A percentile compares a stretch with the other conserved stretches of the same genome.
These are phyloP conservation scores for Musca domestica DNA, from an alignment of 1,140 invertebrate species.

Conservation along the genomic window DNA sequence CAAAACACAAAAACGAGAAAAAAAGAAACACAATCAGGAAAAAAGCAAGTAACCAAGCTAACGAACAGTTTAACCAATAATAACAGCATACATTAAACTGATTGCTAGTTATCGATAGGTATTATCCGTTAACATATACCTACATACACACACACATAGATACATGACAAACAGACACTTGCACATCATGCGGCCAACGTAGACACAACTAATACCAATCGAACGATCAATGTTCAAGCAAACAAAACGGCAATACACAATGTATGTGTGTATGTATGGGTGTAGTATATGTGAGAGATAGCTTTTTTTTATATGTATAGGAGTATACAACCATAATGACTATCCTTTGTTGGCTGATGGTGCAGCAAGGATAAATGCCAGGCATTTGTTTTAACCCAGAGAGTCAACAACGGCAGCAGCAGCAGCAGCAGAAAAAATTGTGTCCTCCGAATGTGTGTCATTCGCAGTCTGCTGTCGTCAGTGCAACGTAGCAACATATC, in stretches of 20 bases:
- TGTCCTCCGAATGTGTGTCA: too few species aligned
- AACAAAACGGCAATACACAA: not conserved
- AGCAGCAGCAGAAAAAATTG: too few species aligned
- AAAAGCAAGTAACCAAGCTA: not conserved
- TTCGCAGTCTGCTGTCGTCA: too few species aligned
- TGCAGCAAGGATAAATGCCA: too few species aligned
- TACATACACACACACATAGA: not conserved
- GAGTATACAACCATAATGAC: too few species aligned
- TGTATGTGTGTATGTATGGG: too few species aligned
- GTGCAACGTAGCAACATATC: too few species aligned
- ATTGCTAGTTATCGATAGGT: constrained; percentile 21
- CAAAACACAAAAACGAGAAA: not conserved
- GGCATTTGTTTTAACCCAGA: too few species aligned
- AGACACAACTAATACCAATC: not conserved
- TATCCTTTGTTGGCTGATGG: too few species aligned
- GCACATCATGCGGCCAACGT: not conserved
- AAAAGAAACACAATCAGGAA: not conserved
- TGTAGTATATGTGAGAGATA: too few species aligned
- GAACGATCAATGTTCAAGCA: not conserved
- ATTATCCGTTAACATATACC: constrained; percentile 4
- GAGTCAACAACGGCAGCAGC: too few species aligned
- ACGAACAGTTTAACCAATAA: constrained; percentile 19
- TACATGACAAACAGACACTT: not conserved
- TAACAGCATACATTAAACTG: constrained; percentile 19
- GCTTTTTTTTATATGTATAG: too few species aligned